Base-by-base conservation (phyloP, 2,797 vertebrate genomes). In the Pseudotriccus pelzelni region DNA sequence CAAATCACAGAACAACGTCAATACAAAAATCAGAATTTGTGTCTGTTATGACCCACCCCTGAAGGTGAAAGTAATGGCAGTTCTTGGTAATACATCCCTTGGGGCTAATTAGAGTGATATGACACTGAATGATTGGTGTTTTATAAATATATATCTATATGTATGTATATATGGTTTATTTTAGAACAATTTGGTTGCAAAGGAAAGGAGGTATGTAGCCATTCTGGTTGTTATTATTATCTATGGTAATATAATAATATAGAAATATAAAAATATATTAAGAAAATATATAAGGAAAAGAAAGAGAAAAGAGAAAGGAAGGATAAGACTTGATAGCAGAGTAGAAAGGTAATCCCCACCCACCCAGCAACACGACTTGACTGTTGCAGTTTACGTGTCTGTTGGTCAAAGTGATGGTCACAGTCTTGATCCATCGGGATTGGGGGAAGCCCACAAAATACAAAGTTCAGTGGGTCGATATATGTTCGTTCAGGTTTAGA, bases 391-490 rank as follows among this genome's bases (percentile, higher is more conserved):
- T 55, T 25, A 59, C 37, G 30, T 34, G 34, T 25, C 18, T 27
- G 15, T 14, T 46, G 19, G 39, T n/a, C 2, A 2, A 60, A 60
- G 28, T 28, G 46, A 76, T n/a, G 10, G 46, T 28, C 23, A 23
- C 13, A 28, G n/a, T 60, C 8, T 44, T 52, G 20, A 53, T 67
- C n/a, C 13, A 3, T 28, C 1, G 0, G 11, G 15, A 15, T 10
- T 14, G 22, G 36, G 19, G 30, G 12, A 68, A 59, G 19, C n/a
- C 53, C 63, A 68, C 6, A 7, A 76, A 68, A 20, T 39, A 46
- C 46, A 47, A 34, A n/a, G 8, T 32, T 52, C 55, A 52, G 1
- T 16, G 19, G 14, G 32, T 52, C 43, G 12, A 16, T 46, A 12
- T 7, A 20, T 17, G 44, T 16, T 73, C 80, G 44, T 16, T 73